Evolutionary conservation across 53 echinoderm and acorn worm species (phyloP).

Genomic region (Patiria pectinifera): DNA sequence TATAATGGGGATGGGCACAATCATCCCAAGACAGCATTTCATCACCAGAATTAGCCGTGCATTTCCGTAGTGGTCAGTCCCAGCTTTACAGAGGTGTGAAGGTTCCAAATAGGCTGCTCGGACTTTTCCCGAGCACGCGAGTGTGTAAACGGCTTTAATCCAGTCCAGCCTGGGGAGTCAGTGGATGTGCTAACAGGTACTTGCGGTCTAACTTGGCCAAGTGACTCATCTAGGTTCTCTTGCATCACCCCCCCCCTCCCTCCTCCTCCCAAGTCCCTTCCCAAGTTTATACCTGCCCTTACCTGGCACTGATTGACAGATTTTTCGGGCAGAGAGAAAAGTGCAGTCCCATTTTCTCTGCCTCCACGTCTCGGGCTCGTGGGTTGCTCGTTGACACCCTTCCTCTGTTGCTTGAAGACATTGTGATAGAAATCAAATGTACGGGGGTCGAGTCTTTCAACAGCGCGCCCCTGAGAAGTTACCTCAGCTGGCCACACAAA

Average conservation of each 20-base stretch:
- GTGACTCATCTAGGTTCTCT: neutral
- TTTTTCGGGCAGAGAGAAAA: neutral
- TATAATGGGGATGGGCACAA: neutral
- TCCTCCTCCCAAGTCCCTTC: neutral
- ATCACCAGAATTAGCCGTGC: constrained; percentile 16
- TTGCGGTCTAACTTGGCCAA: neutral
- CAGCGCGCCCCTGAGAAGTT: neutral
- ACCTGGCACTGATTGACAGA: constrained; percentile 42
- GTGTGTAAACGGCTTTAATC: neutral
- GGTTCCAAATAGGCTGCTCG: neutral
- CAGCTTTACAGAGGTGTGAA: constrained; percentile 14
- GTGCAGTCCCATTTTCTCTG: neutral
- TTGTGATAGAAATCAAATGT: neutral
- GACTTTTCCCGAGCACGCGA: neutral
- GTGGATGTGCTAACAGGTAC: neutral
- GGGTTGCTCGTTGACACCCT: neutral
- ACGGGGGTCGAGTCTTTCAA: neutral
- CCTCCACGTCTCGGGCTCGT: neutral
- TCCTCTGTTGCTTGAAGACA: neutral
- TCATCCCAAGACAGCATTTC: neutral
- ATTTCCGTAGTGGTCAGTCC: constrained; percentile 30
- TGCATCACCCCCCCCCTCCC: constrained; percentile 4
- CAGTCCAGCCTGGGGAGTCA: neutral
- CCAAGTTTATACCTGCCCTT: constrained; percentile 32
- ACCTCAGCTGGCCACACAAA: neutral